Evolutionary conservation across 2,888 invertebrate genomes (phyloP).

Genomic region (Arctia plantaginis): DNA sequence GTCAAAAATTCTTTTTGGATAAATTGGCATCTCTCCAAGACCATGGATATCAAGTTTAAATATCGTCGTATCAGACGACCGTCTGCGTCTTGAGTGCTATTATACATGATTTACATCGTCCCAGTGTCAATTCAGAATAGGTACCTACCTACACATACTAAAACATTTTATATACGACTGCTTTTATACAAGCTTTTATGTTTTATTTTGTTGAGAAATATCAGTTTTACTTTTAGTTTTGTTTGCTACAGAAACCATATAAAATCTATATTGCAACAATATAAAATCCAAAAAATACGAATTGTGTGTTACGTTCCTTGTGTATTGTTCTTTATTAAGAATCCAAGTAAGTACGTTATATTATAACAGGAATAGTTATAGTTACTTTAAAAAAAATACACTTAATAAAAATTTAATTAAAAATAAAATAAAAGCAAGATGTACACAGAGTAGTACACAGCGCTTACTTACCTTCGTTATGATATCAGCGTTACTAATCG

Average conservation of each 20-base stretch:
- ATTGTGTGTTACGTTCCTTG: not conserved
- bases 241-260: not conserved
- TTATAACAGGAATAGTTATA: slow-evolving; percentile 26
- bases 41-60: slow-evolving; percentile 73
- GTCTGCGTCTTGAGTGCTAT: slow-evolving; percentile 71
- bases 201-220: slow-evolving; percentile 18
- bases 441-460: no score
- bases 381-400: slow-evolving; percentile 12
- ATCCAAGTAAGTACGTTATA: no score
- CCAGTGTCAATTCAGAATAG: slow-evolving; percentile 63
- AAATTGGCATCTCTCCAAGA: slow-evolving; percentile 75
- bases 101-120: slow-evolving; percentile 74
- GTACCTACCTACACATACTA: slow-evolving; percentile 29
- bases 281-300: not conserved
- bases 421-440: no score
- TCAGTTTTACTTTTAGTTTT: slow-evolving; percentile 10
- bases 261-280: not conserved
- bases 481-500: no score
- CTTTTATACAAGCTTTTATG: slow-evolving; percentile 29
- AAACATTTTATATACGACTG: slow-evolving; percentile 31
- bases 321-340: no score
- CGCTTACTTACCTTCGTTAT: no score
- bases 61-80: slow-evolving; percentile 71
- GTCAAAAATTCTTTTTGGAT: slow-evolving; percentile 66
- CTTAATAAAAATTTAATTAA: no score